Conservation (phyloP, 2,888 invertebrate genomes). For the Strigamia transsilvanica region DNA sequence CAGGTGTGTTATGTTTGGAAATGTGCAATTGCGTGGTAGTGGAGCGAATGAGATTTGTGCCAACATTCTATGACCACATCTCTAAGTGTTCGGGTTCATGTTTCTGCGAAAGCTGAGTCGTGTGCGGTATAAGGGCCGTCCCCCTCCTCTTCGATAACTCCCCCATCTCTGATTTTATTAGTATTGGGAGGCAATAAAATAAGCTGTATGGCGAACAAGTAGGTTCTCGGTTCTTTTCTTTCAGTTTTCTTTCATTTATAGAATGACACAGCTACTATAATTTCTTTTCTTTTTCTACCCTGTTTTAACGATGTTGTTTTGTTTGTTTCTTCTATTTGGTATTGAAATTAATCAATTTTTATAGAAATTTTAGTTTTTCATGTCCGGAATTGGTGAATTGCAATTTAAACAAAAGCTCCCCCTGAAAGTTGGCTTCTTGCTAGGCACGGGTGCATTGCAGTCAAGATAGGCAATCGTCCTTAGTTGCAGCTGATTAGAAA, state of each 20-base stretch:
- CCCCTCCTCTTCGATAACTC: conserved; percentile 38
- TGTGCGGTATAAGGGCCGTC: conserved; percentile 22
- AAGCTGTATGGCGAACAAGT: conserved; percentile 26
- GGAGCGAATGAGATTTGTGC: conserved; percentile 34
- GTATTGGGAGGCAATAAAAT: conserved; percentile 38
- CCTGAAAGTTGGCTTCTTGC: conserved; percentile 6
- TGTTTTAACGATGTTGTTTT: conserved; percentile 2
- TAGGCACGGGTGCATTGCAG: conserved; percentile 30
- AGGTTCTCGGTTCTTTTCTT: conserved; percentile 28
- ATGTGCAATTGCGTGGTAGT: conserved; percentile 32
- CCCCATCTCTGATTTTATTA: conserved; percentile 38
- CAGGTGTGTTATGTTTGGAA: conserved; percentile 27
- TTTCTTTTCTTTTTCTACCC: not conserved
- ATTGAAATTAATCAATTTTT: conserved; percentile 8
- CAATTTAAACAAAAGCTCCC: conserved; percentile 1
- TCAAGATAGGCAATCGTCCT: conserved; percentile 28
- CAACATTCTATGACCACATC: conserved; percentile 32
- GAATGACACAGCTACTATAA: not conserved
- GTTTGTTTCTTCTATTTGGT: not conserved
- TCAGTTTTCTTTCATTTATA: conserved; percentile 1
- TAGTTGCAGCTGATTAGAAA: conserved; percentile 35
- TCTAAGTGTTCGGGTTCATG: conserved; percentile 31
- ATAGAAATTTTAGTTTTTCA: not conserved
- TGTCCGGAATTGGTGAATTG: not conserved
- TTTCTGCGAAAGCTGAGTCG: conserved; percentile 27